These are phyloP conservation scores for Anoplophora glabripennis DNA, from an alignment of 1,140 invertebrate species.

Conservation along the genomic window DNA sequence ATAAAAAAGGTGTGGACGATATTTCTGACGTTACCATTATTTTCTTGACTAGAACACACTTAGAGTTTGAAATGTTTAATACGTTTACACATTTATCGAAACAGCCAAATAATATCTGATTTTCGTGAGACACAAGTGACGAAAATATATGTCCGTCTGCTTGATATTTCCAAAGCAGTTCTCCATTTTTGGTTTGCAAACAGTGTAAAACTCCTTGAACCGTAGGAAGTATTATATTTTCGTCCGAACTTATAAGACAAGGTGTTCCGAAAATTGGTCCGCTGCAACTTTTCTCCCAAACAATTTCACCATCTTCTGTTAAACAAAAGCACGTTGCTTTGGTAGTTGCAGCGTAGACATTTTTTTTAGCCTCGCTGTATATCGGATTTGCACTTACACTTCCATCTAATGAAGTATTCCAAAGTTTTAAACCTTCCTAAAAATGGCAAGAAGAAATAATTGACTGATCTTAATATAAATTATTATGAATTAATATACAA, in stretches of 20 bases:
- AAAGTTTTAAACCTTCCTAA: constrained; percentile 49
- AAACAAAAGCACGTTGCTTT: constrained; percentile 58
- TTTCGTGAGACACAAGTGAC: constrained; percentile 50
- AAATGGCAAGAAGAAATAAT: constrained; percentile 20
- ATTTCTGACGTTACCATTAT: constrained; percentile 52
- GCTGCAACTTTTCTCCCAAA: constrained; percentile 54
- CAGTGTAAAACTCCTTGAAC: constrained; percentile 59
- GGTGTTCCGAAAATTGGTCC: constrained; percentile 66
- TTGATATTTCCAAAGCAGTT: constrained; percentile 36
- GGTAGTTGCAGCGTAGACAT: constrained; percentile 56
- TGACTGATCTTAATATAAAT: constrained; percentile 11
- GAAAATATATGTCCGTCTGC: constrained; percentile 65
- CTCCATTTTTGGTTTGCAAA: constrained; percentile 47
- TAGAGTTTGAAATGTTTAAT: constrained; percentile 46
- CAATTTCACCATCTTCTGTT: constrained; percentile 47
- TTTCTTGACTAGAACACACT: constrained; percentile 49
- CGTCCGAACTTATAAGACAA: constrained; percentile 43
- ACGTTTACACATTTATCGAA: constrained; percentile 62
- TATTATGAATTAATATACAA: constrained; percentile 13
- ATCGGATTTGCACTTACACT: constrained; percentile 60
- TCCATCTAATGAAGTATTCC: constrained; percentile 51
- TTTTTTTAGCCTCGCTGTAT: constrained; percentile 45
- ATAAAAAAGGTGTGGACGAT: constrained; percentile 59
- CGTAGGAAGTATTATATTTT: constrained; percentile 53
- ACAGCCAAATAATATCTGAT: constrained; percentile 60